Conservation (phyloP, 1,140 invertebrate genomes). For the Pseudomyrmex dendroicus region DNA sequence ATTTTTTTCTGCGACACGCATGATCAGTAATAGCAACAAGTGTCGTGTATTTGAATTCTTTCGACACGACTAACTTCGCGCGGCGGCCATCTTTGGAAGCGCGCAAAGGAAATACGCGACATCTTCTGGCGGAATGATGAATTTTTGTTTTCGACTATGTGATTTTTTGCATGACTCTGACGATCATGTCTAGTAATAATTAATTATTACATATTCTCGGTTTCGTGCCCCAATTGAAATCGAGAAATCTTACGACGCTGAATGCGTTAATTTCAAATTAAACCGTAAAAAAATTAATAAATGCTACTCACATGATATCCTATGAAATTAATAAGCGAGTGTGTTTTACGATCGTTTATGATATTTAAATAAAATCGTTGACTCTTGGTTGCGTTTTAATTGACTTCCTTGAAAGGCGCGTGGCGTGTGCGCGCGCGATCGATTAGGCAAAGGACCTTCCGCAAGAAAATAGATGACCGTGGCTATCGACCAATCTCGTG, state of each 20-base stretch:
- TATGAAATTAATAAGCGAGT: neutral
- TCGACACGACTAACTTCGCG: slow-evolving; percentile 6
- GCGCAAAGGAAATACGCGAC: slow-evolving; percentile 15
- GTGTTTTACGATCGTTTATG: neutral
- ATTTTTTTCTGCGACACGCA: neutral
- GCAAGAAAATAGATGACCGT: slow-evolving; percentile 34
- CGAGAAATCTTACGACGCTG: no score
- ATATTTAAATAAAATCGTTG: neutral
- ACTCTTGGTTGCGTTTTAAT: neutral
- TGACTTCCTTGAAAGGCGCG: neutral
- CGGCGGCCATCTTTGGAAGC: slow-evolving; percentile 32
- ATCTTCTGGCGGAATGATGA: slow-evolving; percentile 45
- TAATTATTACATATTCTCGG: neutral
- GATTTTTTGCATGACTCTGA: slow-evolving; percentile 55
- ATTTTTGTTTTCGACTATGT: slow-evolving; percentile 37
- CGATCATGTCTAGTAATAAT: slow-evolving; percentile 46
- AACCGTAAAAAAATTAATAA: slow-evolving; percentile 12
- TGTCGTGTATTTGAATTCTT: slow-evolving; percentile 37
- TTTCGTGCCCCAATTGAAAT: neutral
- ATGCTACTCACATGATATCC: neutral
- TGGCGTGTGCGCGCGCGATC: slow-evolving; percentile 13
- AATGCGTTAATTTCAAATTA: neutral
- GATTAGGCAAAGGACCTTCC: slow-evolving; percentile 34
- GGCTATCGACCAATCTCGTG: slow-evolving; percentile 31
- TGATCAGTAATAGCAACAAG: slow-evolving; percentile 62